A percentile compares a stretch with the other conserved stretches of the same genome.
These are phyloP conservation scores for Scalopus aquaticus DNA, from an alignment of 2,113 vertebrate genomes.

Conservation along the genomic window DNA sequence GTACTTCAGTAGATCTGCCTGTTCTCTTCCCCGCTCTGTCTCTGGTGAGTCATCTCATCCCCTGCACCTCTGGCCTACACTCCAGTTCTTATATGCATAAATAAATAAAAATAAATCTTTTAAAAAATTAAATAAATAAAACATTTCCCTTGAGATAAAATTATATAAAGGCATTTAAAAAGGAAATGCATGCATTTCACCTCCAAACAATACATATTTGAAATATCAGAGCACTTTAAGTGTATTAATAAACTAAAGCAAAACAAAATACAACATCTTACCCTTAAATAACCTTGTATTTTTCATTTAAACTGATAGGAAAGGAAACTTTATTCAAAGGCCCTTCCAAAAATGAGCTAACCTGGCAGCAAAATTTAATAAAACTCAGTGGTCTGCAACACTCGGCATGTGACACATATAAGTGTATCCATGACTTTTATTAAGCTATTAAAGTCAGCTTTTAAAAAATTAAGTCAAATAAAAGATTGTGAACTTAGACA, in stretches of 20 bases:
- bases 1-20: too few species aligned
- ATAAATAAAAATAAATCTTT: too few species aligned
- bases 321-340: constrained; percentile 9
- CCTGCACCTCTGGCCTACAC: too few species aligned
- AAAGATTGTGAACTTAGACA: constrained; percentile 24
- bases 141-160: background rate
- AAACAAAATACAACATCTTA: background rate
- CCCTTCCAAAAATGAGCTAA: constrained; percentile 46
- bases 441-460: constrained; percentile 35
- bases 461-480: constrained; percentile 36
- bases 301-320: constrained; percentile 29
- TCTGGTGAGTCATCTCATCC: too few species aligned
- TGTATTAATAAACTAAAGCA: too few species aligned
- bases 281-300: background rate
- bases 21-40: too few species aligned
- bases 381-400: constrained; percentile 6
- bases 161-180: too few species aligned
- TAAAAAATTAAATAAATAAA: background rate
- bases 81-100: too few species aligned
- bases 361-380: background rate
- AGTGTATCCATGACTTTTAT: background rate
- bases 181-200: too few species aligned
- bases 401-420: background rate
- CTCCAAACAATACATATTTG: too few species aligned
- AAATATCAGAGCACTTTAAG: too few species aligned